Evolutionary conservation across 2,797 vertebrate species (phyloP), one percentile per base, ranked within the genome.

Genomic region (Lutjanus argentimaculatus): DNA sequence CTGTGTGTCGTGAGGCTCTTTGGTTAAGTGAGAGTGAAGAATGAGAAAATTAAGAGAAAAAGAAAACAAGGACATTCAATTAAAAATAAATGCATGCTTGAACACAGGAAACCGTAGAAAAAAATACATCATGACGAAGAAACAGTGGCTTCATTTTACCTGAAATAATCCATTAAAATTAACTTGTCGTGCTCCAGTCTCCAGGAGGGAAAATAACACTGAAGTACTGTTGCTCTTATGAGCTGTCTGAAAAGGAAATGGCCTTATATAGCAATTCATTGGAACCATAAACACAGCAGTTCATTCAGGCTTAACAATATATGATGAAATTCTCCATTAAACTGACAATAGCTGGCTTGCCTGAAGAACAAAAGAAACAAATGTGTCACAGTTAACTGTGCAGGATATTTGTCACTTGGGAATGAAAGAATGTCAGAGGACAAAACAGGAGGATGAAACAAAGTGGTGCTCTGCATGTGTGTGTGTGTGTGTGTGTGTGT

Each of bases 301-400:
- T 56, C 46, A 56, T 77, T 42, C 49, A 4, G 66, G 15, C 30
- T 46, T 40, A 49, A 67, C 2, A 7, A 43, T 62, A 64, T 55
- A 42, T 58, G 74, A 70, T 70, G 51, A 61, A 3, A 14, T 62
- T 69, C n/a, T 62, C 69, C n/a, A 17, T 63, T 2, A 1, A 5
- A 46, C 45, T 52, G 46, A 80, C 78, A 80, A 77, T 59, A 57
- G 61, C 62, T 0, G 42, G 40, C 19, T 63, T 83, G 61, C 80
- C 43, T 42, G 59, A 52, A 21, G 45, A 86, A 71, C 77, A 67
- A 80, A 53, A 78, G 63, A 40, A 42, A 43, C 36, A 0, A 12
- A 83, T 43, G 71, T 72, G 72, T 45, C 45, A 49, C 13, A 36
- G 69, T 51, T 51, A 45, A 30, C 64, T 10, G 51, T 7, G 58